Evolutionary conservation across 2,888 invertebrate genomes (phyloP).

Genomic region (Abrostola tripartita): DNA sequence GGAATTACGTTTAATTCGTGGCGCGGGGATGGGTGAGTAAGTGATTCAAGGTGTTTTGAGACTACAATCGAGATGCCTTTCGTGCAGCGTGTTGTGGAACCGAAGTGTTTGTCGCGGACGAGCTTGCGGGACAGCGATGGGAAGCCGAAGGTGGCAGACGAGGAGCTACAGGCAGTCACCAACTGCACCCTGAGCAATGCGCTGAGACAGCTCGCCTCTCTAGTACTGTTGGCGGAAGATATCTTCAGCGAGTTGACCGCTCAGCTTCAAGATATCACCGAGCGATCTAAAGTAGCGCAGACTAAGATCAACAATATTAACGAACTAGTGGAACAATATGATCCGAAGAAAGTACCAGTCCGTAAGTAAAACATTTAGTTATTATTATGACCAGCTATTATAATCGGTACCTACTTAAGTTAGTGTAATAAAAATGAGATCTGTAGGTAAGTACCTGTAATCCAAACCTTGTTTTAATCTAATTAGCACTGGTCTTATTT

Average conservation of each 20-base stretch:
- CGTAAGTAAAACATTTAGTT: slow-evolving; percentile 91
- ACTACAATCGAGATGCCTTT: slow-evolving; percentile 92
- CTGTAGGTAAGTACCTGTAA: background rate
- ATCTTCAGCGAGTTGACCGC: slow-evolving; percentile 94
- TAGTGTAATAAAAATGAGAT: background rate
- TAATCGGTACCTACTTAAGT: slow-evolving; percentile 17
- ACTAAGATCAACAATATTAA: slow-evolving; percentile 91
- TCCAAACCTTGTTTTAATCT: background rate
- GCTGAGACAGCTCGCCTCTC: slow-evolving; percentile 94
- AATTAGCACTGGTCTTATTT: background rate
- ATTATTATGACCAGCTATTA: too few relatives aligned
- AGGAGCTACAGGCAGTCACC: slow-evolving; percentile 95
- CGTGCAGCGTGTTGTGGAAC: slow-evolving; percentile 94
- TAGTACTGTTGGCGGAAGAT: slow-evolving; percentile 94
- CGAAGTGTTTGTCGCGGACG: slow-evolving; percentile 92
- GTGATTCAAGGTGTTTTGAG: slow-evolving; percentile 69
- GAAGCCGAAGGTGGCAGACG: slow-evolving; percentile 89
- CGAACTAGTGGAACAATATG: slow-evolving; percentile 91
- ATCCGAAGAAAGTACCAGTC: slow-evolving; percentile 97
- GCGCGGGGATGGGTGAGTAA: slow-evolving; percentile 83
- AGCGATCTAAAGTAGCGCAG: slow-evolving; percentile 92
- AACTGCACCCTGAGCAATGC: slow-evolving; percentile 96
- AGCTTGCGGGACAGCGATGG: slow-evolving; percentile 89
- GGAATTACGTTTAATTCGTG: slow-evolving; percentile 84
- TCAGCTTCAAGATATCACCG: slow-evolving; percentile 92